These are phyloP conservation scores for Axea sp. DNA, from an alignment of 2,888 invertebrate genomes.

Conservation along the genomic window DNA sequence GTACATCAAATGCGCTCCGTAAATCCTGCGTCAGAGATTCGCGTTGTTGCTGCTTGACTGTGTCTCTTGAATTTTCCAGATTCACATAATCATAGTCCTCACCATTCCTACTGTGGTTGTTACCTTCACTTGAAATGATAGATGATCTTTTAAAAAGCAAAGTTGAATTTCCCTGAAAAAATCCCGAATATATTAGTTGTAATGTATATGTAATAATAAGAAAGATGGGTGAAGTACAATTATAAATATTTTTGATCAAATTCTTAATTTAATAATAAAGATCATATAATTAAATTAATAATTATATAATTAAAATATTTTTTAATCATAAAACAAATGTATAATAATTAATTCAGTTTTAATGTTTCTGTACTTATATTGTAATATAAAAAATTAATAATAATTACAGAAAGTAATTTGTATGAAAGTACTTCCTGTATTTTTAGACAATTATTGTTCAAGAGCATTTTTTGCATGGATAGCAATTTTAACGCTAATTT, in stretches of 20 bases:
- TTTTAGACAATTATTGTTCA: neutral
- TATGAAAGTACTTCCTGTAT: neutral
- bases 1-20: constrained; percentile 87
- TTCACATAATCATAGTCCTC: constrained; percentile 96
- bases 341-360: no score
- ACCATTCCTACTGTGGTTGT: constrained; percentile 83
- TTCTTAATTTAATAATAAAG: no score
- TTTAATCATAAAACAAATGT: no score
- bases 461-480: neutral
- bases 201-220: no score
- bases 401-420: neutral
- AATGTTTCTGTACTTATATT: no score
- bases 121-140: constrained; percentile 74
- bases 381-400: neutral
- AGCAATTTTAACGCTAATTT: constrained; percentile 9
- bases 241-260: no score
- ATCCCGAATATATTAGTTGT: neutral
- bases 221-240: no score
- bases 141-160: constrained; percentile 86
- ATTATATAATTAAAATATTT: no score
- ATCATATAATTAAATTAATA: no score
- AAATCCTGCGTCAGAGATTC: constrained; percentile 87
- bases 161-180: constrained; percentile 86
- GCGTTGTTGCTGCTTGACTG: constrained; percentile 86
- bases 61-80: constrained; percentile 85